Evolutionary conservation across 2,888 invertebrate genomes (phyloP), one percentile per base, ranked within the genome.

Genomic region (Eupsilia transversa): DNA sequence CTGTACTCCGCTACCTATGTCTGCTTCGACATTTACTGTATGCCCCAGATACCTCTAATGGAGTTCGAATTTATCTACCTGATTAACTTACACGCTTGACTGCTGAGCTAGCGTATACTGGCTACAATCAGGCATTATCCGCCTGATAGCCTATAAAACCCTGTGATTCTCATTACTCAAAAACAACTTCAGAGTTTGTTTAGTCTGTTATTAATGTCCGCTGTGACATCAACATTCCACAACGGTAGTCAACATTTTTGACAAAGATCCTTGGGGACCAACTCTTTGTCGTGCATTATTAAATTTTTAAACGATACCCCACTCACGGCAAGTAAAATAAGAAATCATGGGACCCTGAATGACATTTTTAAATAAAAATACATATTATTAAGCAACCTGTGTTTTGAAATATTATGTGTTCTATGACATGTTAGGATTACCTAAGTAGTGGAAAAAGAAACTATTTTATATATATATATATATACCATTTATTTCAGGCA

Each of bases 31-130:
- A 66, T 49, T 76, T 52, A 63, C 56, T 56, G 23, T 57, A 63
- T 57, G 82, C 68, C 52, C 68, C 43, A 77, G 68, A 77, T 79
- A 68, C 10, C 38, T 57, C 33, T 83, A 80, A 79, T 72, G 72
- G 61, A 63, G 71, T 57, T 72, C n/a, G 57, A 57, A 79, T 79
- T 63, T 66, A 80, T 72, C 61, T 70, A 78, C 79, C 79, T 71
- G 79, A 79, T 60, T 79, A 64, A 61, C 38, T 60, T 43, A 65
- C 49, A 71, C 46, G 83, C 79, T 46, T 71, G 72, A 57, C 56
- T 63, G 66, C 52, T 54, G 17, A 57, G 14, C 59, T 63, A 43
- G 35, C 30, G 33, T 35, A 49, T 60, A 33, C 30, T 59, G 54
- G n/a, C 46, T 69, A 46, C 33, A 52, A 33, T 72, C 7, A 61